Conservation (phyloP, 2,113 vertebrate genomes). For the Gallinago undulata region DNA sequence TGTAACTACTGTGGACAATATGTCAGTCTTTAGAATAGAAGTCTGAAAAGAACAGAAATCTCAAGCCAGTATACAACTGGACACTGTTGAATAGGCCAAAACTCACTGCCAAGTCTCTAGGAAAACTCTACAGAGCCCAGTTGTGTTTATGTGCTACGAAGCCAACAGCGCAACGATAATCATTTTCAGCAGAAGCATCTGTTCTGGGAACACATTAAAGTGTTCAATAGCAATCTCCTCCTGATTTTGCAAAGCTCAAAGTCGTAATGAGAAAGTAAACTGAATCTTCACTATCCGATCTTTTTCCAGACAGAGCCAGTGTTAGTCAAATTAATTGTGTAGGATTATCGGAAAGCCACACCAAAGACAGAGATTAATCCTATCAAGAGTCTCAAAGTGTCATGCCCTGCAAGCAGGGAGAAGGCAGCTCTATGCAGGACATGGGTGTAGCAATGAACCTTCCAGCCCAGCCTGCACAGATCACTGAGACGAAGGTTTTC, state of each 20-base stretch:
- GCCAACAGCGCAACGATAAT: background rate
- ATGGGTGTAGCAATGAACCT: background rate
- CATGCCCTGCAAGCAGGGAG: background rate
- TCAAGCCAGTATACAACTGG: background rate
- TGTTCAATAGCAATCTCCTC: constrained; percentile 13
- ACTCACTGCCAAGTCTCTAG: constrained; percentile 23
- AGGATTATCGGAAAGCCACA: constrained; percentile 25
- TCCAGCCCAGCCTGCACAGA: background rate
- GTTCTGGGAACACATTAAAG: constrained; percentile 16
- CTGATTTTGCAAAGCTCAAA: constrained; percentile 23
- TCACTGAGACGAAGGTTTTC: background rate
- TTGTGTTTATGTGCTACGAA: background rate
- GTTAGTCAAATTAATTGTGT: background rate
- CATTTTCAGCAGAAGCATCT: background rate
- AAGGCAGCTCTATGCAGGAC: background rate
- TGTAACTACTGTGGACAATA: background rate
- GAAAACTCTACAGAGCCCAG: background rate
- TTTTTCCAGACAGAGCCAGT: background rate
- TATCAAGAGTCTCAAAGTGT: background rate
- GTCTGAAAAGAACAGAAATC: background rate
- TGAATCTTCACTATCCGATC: background rate
- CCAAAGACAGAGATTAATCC: background rate
- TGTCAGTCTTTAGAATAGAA: background rate
- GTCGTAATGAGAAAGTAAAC: constrained; percentile 29
- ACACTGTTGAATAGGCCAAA: constrained; percentile 16